Evolutionary conservation across 2,888 invertebrate species (phyloP), one percentile per base, ranked within the genome.

Genomic region (Bibio marci): DNA sequence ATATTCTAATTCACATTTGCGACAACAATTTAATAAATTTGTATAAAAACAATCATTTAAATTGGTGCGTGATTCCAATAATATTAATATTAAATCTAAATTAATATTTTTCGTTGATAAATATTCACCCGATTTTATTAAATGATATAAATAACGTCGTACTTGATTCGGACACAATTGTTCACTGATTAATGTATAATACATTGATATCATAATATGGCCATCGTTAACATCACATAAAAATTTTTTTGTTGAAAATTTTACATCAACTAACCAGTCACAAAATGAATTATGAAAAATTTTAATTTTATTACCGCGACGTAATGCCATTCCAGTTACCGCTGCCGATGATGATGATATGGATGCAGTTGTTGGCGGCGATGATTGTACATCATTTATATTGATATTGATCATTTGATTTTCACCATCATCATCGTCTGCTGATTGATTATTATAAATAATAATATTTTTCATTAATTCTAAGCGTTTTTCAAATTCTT

Each of bases 241-340:
- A 61, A 90, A 95, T 49, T 90, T 83, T 49, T 90, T 81, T 2
- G 94, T 95, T 59, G 94, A 92, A 55, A 95, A 92, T 61, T 95
- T 95, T n/a, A 95, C 92, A 58, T 95, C 95, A 39, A 87, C 65
- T 47, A 95, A 64, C 95, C 95, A 95, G 55, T 85, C 82, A 18
- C 90, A 83, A 59, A 94, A 94, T 43, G 90, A 91, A 56, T 88
- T 87, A 61, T 95, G 94, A 64, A 94, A 92, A 34, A 92, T 69
- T 45, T 60, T 60, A n/a, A 62, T 44, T 41, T 44, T 46, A 17
- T 26, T 27, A 22, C 22, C 22, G 8, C 22, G 5, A 22, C 22
- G 5, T 6, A 22, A 6, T 22, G 5, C 5, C 22, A 8, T 22
- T 22, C 22, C 22, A 22, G 22, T 22, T 8, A 22, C 8, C 8